A percentile compares a stretch with the other conserved stretches of the same genome.
Conservation (phyloP, 1,140 invertebrate species). For the Brachionus asplanchnoidis region DNA sequence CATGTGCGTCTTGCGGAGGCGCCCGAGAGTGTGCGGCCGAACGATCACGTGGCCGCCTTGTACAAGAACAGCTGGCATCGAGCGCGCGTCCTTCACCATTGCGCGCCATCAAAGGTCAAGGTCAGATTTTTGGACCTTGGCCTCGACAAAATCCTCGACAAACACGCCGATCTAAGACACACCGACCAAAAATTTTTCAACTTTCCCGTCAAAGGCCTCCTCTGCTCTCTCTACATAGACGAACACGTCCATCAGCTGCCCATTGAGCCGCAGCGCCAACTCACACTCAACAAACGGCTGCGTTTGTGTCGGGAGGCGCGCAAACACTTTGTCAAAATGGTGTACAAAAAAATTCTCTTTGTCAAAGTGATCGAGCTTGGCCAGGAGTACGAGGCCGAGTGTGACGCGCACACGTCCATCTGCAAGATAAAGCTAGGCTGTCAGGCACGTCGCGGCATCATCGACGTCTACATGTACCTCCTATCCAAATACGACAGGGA, state of each 20-base stretch:
- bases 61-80: slow-evolving; percentile 24
- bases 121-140: slow-evolving; percentile 30
- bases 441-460: neutral
- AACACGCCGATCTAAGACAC: neutral
- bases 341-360: slow-evolving; percentile 25
- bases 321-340: slow-evolving; percentile 30
- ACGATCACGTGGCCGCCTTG: neutral
- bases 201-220: neutral
- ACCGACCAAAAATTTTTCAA: slow-evolving; percentile 35
- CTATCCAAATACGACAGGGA: slow-evolving; percentile 31
- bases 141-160: neutral
- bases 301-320: neutral
- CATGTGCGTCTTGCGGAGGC: neutral
- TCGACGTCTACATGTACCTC: slow-evolving; percentile 25
- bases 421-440: slow-evolving; percentile 1
- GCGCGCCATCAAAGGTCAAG: neutral
- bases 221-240: slow-evolving; percentile 14
- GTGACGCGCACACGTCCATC: neutral
- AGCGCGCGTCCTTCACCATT: neutral
- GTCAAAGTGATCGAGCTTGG: slow-evolving; percentile 5
- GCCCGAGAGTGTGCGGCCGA: neutral
- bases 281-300: neutral
- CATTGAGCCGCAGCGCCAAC: neutral
- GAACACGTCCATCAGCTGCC: neutral
- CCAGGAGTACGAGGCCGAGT: neutral